Percentiles rank a stretch among this genome's conserved stretches.
These are phyloP conservation scores for Ardeotis arabs DNA, from an alignment of 2,113 vertebrate genomes.

Conservation along the genomic window DNA sequence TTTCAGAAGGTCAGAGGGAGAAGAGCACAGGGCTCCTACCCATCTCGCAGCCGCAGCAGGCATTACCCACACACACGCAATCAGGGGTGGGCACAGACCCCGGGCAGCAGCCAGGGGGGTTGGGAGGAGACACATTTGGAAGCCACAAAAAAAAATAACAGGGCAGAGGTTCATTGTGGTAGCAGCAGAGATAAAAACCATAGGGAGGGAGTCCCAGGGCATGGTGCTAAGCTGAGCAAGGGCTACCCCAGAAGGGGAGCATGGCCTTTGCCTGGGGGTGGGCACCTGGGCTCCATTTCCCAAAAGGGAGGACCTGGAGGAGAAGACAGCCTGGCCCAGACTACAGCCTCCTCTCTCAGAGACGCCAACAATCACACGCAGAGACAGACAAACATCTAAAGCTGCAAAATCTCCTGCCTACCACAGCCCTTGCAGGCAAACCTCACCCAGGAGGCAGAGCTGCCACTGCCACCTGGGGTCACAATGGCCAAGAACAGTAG, in stretches of 20 bases:
- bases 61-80: background rate
- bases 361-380: background rate
- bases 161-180: background rate
- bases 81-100: background rate
- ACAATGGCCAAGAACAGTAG: background rate
- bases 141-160: background rate
- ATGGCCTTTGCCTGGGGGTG: rapidly evolving
- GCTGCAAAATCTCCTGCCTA: background rate
- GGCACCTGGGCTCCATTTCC: background rate
- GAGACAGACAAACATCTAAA: background rate
- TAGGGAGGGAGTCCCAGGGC: background rate
- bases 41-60: background rate
- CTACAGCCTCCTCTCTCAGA: background rate
- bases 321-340: background rate
- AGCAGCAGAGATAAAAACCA: background rate
- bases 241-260: background rate
- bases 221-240: background rate
- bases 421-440: background rate
- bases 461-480: background rate
- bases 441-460: background rate
- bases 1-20: background rate
- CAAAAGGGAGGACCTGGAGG: background rate
- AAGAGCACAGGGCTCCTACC: background rate
- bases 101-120: background rate
- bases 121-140: background rate